Evolutionary conservation across 2,113 vertebrate genomes (phyloP), one percentile per base, ranked within the genome.

Genomic region (Ochotona princeps): DNA sequence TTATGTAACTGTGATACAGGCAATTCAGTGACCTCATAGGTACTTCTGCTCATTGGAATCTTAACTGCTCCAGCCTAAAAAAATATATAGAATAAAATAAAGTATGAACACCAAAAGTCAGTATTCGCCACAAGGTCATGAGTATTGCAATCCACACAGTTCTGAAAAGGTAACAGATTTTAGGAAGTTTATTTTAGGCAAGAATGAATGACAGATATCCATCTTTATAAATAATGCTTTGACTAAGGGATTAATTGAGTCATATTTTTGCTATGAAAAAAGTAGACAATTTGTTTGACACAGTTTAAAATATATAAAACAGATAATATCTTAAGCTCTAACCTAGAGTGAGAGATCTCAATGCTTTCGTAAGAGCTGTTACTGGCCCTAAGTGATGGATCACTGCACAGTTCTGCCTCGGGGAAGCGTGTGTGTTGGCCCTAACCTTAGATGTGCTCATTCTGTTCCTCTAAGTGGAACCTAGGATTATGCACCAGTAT

Each of bases 101-200:
- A 57, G 38, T 44, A 57, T 57, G 54, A 57, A 57, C 3, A 57
- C 15, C 18, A 57, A 57, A 57, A 57, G 6, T 57, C 54, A 57
- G 2, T 57, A 4, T 78, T 87, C 28, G 54, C 11, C 8, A 20
- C 28, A 28, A n/a, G n/a, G 4, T 32, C 47, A 26, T 30, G 63
- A 72, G 17, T 51, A 32, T 12, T 54, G 82, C 21, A 78, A 74
- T 38, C 72, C 44, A 81, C 20, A 35, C 25, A 49, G 60, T 51
- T 69, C 51, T 87, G 70, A 86, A 90, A 70, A 30, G 75, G 75
- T 26, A 75, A 92, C 30, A 25, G 30, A 73, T 30, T 94, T 87
- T 82, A 89, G 54, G 35, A 94, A n/a, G 12, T 30, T 86, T 38
- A 70, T 87, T 70, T 90, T 84, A 89, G 86, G 84, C 28, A 82